Percentiles rank a stretch among this genome's conserved stretches.
Evolutionary conservation across 2,888 invertebrate species (phyloP).

Genomic region (Cosmia pyralina): DNA sequence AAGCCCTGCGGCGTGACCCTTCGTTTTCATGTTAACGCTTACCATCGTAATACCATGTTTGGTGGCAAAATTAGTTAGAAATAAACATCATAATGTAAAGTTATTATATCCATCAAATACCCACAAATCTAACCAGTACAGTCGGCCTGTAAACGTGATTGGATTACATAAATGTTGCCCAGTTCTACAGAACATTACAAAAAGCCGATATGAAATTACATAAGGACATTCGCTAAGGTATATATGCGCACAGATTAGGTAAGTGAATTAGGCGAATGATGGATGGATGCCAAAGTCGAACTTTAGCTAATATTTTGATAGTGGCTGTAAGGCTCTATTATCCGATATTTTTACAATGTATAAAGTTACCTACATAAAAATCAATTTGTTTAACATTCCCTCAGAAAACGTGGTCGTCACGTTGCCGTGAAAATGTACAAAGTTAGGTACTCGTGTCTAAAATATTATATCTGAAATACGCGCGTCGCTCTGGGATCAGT

Average conservation of each 20-base stretch:
- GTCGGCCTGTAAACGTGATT: conserved; percentile 31
- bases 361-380: conserved; percentile 39
- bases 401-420: conserved; percentile 18
- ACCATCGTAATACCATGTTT: conserved; percentile 21
- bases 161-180: conserved; percentile 37
- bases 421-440: conserved; percentile 38
- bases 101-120: conserved; percentile 10
- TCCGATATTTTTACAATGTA: conserved; percentile 22
- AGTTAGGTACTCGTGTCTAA: conserved; percentile 31
- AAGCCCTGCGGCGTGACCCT: conserved; percentile 36
- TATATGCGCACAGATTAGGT: conserved; percentile 55
- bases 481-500: conserved; percentile 7
- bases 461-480: conserved; percentile 44
- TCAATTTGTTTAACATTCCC: conserved; percentile 35
- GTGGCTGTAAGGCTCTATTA: conserved; percentile 5
- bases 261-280: conserved; percentile 62
- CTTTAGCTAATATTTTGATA: conserved; percentile 54
- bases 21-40: conserved; percentile 48
- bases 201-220: conserved; percentile 35
- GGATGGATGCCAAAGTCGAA: conserved; percentile 55
- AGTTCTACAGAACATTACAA: conserved; percentile 27
- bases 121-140: conserved; percentile 35
- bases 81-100: not conserved
- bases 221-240: conserved; percentile 36
- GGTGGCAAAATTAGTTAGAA: conserved; percentile 11